Percentiles rank a stretch among this genome's conserved stretches.
Evolutionary conservation across 2,113 vertebrate species (phyloP).

Genomic region (Glaucidium brasilianum): DNA sequence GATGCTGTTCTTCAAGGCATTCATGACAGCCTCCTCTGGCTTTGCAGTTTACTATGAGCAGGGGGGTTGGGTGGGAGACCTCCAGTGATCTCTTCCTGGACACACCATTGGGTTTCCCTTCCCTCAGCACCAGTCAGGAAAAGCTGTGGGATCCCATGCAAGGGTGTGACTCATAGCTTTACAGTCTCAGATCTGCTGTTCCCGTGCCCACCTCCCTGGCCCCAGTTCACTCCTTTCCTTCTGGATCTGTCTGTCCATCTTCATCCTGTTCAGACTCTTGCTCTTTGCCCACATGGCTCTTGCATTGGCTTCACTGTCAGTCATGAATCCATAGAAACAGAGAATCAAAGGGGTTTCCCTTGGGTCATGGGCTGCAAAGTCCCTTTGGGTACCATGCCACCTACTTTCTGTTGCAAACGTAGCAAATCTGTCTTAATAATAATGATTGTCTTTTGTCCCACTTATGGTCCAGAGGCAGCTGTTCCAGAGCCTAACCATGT

Average conservation of each 20-base stretch:
- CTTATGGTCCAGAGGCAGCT: not conserved
- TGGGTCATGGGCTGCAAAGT: not conserved
- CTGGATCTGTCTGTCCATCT: not conserved
- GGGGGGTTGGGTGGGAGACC: not conserved
- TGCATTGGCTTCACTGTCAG: fast-evolving
- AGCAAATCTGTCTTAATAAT: not conserved
- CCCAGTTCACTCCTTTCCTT: not conserved
- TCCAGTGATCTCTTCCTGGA: not conserved
- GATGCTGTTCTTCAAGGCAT: not conserved
- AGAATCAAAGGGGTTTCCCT: not conserved
- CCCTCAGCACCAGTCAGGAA: not conserved
- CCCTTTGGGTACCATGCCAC: not conserved
- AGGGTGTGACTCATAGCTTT: not conserved
- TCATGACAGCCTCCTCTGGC: not conserved
- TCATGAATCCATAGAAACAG: not conserved
- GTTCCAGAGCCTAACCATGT: not conserved
- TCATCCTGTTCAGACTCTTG: not conserved
- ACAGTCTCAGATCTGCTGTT: not conserved
- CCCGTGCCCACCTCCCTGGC: not conserved
- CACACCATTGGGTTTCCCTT: fast-evolving
- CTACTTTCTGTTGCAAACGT: not conserved
- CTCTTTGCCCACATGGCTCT: not conserved
- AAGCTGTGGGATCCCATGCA: not conserved
- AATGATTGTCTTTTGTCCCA: not conserved
- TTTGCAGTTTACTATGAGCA: not conserved